Conservation (phyloP, 1,140 invertebrate genomes). For the Panonychus citri region DNA sequence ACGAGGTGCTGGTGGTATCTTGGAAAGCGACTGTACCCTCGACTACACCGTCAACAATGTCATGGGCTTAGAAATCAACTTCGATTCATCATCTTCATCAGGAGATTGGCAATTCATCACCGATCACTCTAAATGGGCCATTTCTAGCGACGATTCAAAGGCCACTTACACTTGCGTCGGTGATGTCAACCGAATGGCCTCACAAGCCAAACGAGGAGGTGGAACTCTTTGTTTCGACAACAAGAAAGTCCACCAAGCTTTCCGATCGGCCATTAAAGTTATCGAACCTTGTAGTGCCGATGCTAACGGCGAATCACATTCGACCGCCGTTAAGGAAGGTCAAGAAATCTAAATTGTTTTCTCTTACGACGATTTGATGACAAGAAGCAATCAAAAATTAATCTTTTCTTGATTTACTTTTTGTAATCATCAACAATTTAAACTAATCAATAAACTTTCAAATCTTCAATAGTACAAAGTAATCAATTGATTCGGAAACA, state of each 20-base stretch:
- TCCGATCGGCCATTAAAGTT: slow-evolving; percentile 14
- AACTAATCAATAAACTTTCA: too few species aligned
- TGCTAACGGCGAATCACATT: too few species aligned
- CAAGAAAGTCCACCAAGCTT: slow-evolving; percentile 28
- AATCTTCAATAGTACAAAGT: too few species aligned
- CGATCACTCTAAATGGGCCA: slow-evolving; percentile 82
- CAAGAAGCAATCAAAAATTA: too few species aligned
- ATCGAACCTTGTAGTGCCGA: slow-evolving; percentile 9
- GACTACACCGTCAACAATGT: neutral
- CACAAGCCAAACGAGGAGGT: slow-evolving; percentile 51
- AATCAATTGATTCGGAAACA: too few species aligned
- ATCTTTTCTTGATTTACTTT: too few species aligned
- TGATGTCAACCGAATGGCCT: slow-evolving; percentile 64
- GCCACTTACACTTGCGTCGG: slow-evolving; percentile 57
- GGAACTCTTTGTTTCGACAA: slow-evolving; percentile 49
- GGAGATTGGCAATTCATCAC: slow-evolving; percentile 30
- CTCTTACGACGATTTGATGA: too few species aligned
- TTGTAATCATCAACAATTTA: too few species aligned
- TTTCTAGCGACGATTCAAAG: slow-evolving; percentile 29
- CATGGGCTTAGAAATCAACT: neutral
- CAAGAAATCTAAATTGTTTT: too few species aligned
- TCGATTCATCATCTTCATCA: neutral
- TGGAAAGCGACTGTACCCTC: slow-evolving; percentile 20
- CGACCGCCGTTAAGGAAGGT: too few species aligned
- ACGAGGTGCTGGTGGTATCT: slow-evolving; percentile 38